A percentile compares a stretch with the other conserved stretches of the same genome.
phyloP scores from a whole-genome alignment of 1,140 invertebrate species.

The Paralvinella palmiformis region DNA sequence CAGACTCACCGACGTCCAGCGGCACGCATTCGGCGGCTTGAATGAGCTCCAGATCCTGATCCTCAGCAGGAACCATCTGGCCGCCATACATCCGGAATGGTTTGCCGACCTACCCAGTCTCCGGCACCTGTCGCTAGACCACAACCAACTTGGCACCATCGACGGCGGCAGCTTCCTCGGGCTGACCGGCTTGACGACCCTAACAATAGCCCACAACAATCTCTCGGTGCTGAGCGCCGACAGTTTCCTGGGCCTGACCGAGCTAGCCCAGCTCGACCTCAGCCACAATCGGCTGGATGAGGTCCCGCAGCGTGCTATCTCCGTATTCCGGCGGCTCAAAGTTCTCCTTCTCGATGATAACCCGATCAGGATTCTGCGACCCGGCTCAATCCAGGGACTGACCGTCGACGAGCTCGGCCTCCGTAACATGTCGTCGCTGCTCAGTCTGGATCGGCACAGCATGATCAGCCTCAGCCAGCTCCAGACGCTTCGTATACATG shows the following conservation, averaged over 20 bases:
- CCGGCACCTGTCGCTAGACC: conserved; percentile 28
- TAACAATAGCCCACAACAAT: conserved; percentile 32
- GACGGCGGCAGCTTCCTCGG: conserved; percentile 32
- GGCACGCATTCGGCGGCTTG: conserved; percentile 37
- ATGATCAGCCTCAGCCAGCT: conserved; percentile 49
- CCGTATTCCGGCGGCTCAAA: conserved; percentile 26
- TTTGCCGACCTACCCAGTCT: conserved; percentile 29
- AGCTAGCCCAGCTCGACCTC: conserved; percentile 33
- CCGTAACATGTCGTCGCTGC: conserved; percentile 43
- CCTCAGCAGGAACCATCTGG: conserved; percentile 33
- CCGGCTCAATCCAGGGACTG: conserved; percentile 40
- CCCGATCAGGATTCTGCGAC: conserved; percentile 32
- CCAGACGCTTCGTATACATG: conserved; percentile 40
- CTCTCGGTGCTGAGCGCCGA: conserved; percentile 25
- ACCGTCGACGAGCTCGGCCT: conserved; percentile 40
- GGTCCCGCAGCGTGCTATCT: conserved; percentile 28
- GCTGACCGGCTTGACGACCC: conserved; percentile 27
- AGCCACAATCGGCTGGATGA: conserved; percentile 29
- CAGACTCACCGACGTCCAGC: conserved; percentile 24
- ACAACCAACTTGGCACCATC: conserved; percentile 31
- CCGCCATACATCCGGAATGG: conserved; percentile 33
- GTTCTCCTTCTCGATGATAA: conserved; percentile 32
- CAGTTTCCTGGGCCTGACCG: conserved; percentile 28
- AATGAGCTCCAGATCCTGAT: conserved; percentile 28
- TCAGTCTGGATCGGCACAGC: conserved; percentile 43